Percentiles rank a stretch among this genome's conserved stretches.
phyloP scores from a whole-genome alignment of 2,888 invertebrate species.

The Acronicta alni region DNA sequence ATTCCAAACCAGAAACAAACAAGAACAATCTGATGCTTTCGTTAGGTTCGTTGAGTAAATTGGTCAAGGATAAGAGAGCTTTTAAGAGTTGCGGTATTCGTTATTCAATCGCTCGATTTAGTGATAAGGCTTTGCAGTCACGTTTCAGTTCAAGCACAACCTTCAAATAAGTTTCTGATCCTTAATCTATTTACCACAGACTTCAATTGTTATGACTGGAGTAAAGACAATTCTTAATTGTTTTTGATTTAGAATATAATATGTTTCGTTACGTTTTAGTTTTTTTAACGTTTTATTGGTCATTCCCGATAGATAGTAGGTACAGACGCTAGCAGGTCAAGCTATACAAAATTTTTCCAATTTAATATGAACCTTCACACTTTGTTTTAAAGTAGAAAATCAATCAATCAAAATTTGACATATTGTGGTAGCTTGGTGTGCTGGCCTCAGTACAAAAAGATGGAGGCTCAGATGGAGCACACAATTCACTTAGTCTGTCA shows the following conservation, averaged over 20 bases:
- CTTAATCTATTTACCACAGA: slow-evolving; percentile 4
- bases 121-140: background rate
- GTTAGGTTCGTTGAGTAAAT: background rate
- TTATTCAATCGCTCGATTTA: background rate
- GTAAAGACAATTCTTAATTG: background rate
- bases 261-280: background rate
- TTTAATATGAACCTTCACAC: too few relatives aligned
- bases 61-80: slow-evolving; percentile 7
- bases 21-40: background rate
- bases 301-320: too few relatives aligned
- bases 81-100: slow-evolving; percentile 16
- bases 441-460: too few relatives aligned
- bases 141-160: slow-evolving; percentile 14
- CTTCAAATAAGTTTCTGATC: slow-evolving; percentile 5
- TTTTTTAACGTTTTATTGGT: too few relatives aligned
- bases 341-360: too few relatives aligned
- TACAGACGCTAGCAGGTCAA: too few relatives aligned
- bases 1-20: background rate
- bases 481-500: too few relatives aligned
- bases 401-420: too few relatives aligned
- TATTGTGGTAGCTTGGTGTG: too few relatives aligned
- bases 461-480: too few relatives aligned
- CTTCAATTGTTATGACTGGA: background rate
- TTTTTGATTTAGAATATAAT: background rate
- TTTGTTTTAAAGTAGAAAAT: too few relatives aligned